Evolutionary conservation across 2,113 vertebrate species (phyloP), one percentile per base, ranked within the genome.

Genomic region (Indicator indicator): DNA sequence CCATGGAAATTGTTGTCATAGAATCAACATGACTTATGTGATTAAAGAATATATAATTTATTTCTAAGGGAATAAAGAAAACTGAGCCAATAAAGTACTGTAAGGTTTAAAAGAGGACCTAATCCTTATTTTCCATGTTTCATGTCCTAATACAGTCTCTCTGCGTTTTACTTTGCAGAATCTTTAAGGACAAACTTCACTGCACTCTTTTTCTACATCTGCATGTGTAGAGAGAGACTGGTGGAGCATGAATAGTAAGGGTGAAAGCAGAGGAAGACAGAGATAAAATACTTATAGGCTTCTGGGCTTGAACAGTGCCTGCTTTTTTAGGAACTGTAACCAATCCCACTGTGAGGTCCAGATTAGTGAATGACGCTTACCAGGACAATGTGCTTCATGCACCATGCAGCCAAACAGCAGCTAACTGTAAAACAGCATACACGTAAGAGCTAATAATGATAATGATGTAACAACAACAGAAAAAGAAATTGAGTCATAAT

Each of bases 391-490:
- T 97, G 97, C 97, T 96, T 98, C 98, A 99, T 99, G 99, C 98
- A 99, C 98, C 99, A 99, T 99, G 99, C 99, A 99, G 98, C 97
- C 95, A 98, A 99, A 98, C 98, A 98, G 98, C 97, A 98, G 98
- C 99, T 99, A 99, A 99, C 99, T 99, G 99, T 98, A 99, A 99
- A 99, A 99, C 97, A 99, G 98, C 98, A 98, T n/a, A 98, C 96
- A 98, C 90, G 98, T 98, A 96, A 98, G 98, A 98, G 86, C 98
- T 97, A 94, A 96, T 97, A 83, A 97, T 94, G 95, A 94, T 91
- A 93, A 86, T 91, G 93, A 83, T 86, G 91, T 20, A 81, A 88
- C 30, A 75, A 27, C 69, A 36, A 19, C 13, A 40, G 28, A 21
- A 32, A 72, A 55, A 83, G 58, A 86, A 97, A 97, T 48, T 42